Percentiles rank a stretch among this genome's conserved stretches.
These are phyloP conservation scores for Drosophila elegans DNA, from an alignment of 1,140 invertebrate genomes.

Conservation along the genomic window DNA sequence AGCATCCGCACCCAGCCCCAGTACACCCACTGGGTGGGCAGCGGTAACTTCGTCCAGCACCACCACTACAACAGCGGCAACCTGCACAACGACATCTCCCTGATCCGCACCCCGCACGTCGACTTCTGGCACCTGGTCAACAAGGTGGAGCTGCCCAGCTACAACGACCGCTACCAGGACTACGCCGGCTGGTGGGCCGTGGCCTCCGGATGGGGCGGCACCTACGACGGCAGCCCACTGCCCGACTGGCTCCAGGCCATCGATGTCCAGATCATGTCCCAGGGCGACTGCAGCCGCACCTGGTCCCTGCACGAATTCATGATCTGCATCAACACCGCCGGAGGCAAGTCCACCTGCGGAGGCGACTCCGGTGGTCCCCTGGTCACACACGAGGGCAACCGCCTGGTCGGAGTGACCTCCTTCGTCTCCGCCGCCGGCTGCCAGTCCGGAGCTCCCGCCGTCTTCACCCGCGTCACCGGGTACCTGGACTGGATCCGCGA, in stretches of 20 bases:
- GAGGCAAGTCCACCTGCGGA: conserved; percentile 67
- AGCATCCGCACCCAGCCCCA: conserved; percentile 31
- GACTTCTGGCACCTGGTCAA: conserved; percentile 36
- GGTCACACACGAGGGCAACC: conserved; percentile 52
- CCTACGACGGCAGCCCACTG: conserved; percentile 25
- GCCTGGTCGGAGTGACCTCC: conserved; percentile 49
- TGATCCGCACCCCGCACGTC: conserved; percentile 33
- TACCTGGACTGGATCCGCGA: conserved; percentile 86
- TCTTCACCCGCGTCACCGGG: conserved; percentile 85
- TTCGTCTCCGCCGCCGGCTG: conserved; percentile 48
- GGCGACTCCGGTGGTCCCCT: conserved; percentile 87
- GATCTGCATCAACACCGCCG: conserved; percentile 55
- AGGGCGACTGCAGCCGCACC: conserved; percentile 19
- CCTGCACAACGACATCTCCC: conserved; percentile 38
- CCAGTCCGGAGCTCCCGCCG: conserved; percentile 84
- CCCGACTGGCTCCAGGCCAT: conserved; percentile 35
- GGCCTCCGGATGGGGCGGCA: conserved; percentile 36
- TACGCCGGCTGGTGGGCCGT: conserved; percentile 28
- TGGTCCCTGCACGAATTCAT: conserved; percentile 39
- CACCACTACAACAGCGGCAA: conserved; percentile 41
- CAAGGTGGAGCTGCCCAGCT: conserved; percentile 33
- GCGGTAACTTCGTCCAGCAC: conserved; percentile 27
- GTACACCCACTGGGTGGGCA: conserved; percentile 27
- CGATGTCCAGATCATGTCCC: conserved; percentile 45
- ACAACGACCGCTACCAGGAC: conserved; percentile 24